Evolutionary conservation across 2,888 invertebrate genomes (phyloP), one percentile per base, ranked within the genome.

Genomic region (Drosophila siamana): DNA sequence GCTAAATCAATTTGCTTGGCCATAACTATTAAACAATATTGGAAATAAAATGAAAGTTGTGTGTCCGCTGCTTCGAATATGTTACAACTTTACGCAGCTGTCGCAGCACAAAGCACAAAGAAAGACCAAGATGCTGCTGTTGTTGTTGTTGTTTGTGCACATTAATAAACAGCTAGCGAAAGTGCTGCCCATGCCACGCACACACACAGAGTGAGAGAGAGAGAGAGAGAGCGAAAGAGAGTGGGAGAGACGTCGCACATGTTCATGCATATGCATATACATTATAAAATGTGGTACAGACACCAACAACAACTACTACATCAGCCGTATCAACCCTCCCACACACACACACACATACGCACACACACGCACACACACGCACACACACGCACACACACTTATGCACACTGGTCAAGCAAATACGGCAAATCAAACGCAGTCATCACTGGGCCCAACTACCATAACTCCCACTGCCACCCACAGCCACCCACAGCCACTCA

Each of bases 221-320:
- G 40, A 15, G 8, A 33, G 36, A 38, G 62, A 13, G 30, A 16
- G 40, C n/a, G 8, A 38, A 28, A 38, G 62, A 11, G 63, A 13
- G 38, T 19, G 22, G 13, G 9, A 5, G 13, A 11, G 41, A 11
- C 44, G 51, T 38, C 54, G 59, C 59, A 77, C 66, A 77, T 73
- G 62, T 43, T 80, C 51, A 77, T 81, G 78, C 78, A 80, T 80
- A 78, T 78, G 78, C 78, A 77, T 72, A 80, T 68, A 67, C 62
- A 77, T 77, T 80, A 78, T 73, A 73, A 78, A 80, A 69, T 77
- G 65, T 69, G 81, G 26, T 71, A 64, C 72, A 66, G 62, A 67
- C 56, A 57, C 26, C 43, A 62, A 47, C 62, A 74, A 52, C 50
- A 66, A 41, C 51, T 56, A 36, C 41, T 56, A 51, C 30, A 33